Percentiles rank a stretch among this genome's conserved stretches.
phyloP scores from a whole-genome alignment of 1,140 invertebrate genomes.

The Anoplolepis gracilipes region DNA sequence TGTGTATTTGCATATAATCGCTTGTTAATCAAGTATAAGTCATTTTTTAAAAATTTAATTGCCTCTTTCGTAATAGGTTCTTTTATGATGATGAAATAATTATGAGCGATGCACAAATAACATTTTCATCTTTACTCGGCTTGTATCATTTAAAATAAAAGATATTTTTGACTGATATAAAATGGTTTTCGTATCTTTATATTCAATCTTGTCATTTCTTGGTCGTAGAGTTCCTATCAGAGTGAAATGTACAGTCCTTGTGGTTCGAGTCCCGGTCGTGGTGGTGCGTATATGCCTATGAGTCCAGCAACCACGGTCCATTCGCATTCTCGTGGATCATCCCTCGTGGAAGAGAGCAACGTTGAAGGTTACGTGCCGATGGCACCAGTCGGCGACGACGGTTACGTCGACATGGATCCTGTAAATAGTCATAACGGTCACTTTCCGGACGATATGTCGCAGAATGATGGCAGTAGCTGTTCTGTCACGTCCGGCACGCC shows the following conservation, averaged over 20 bases:
- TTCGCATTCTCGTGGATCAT: conserved; percentile 81
- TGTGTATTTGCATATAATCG: neutral
- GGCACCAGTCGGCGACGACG: conserved; percentile 87
- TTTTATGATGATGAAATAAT: too few relatives aligned
- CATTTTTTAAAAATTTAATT: too few relatives aligned
- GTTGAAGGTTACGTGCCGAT: conserved; percentile 89
- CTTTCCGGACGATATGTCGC: conserved; percentile 86
- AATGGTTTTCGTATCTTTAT: too few relatives aligned
- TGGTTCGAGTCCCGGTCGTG: conserved; percentile 83
- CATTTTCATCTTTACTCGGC: too few relatives aligned
- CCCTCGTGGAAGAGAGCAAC: conserved; percentile 79
- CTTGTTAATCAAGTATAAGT: neutral
- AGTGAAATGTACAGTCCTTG: conserved; percentile 87
- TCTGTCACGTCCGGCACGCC: conserved; percentile 91
- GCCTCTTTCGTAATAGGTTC: too few relatives aligned
- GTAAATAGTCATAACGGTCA: conserved; percentile 81
- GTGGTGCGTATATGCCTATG: conserved; percentile 87
- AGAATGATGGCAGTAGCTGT: conserved; percentile 87
- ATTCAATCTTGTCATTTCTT: conserved; percentile 6
- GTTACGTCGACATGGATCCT: conserved; percentile 90
- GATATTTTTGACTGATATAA: neutral
- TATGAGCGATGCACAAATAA: too few relatives aligned
- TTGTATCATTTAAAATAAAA: neutral
- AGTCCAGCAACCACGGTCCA: conserved; percentile 83
- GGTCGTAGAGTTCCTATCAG: conserved; percentile 85